These are phyloP conservation scores for Philereme vetulata DNA, from an alignment of 2,888 invertebrate genomes.

Conservation along the genomic window DNA sequence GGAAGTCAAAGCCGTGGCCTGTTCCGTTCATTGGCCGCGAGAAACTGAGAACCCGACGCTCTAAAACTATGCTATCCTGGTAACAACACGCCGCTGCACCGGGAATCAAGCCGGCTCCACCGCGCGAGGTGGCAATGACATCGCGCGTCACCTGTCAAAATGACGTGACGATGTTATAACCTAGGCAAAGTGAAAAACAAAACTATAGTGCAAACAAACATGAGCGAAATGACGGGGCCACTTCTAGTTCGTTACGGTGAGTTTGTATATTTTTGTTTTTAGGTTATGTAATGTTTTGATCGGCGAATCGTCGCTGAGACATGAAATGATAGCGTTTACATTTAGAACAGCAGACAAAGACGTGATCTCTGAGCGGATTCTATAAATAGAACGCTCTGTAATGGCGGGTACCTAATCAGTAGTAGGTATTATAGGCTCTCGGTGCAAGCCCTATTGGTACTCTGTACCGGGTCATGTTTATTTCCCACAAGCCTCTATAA, in stretches of 20 bases:
- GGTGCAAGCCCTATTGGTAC: constrained; percentile 61
- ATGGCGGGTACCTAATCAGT: constrained; percentile 74
- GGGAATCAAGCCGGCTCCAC: constrained; percentile 55
- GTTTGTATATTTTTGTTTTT: constrained; percentile 55
- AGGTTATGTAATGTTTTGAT: constrained; percentile 73
- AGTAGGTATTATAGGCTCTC: constrained; percentile 51
- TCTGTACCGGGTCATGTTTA: constrained; percentile 46
- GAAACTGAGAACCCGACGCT: constrained; percentile 65
- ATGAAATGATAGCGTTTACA: constrained; percentile 69
- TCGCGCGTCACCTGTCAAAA: constrained; percentile 75
- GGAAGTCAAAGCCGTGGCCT: constrained; percentile 61
- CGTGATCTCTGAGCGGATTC: constrained; percentile 79
- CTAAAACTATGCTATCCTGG: constrained; percentile 69
- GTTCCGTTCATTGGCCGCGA: constrained; percentile 78
- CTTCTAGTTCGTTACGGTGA: constrained; percentile 65
- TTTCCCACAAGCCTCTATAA: constrained; percentile 35
- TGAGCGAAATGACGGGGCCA: constrained; percentile 64
- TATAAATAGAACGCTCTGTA: constrained; percentile 76
- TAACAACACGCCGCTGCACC: constrained; percentile 45
- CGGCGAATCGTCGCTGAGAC: constrained; percentile 47
- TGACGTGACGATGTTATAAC: constrained; percentile 76
- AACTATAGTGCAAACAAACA: constrained; percentile 59
- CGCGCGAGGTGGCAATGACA: constrained; percentile 47
- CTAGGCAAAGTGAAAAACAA: constrained; percentile 56
- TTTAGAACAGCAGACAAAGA: constrained; percentile 79